A percentile compares a stretch with the other conserved stretches of the same genome.
These are phyloP conservation scores for Diplodus sargus DNA, from an alignment of 2,797 vertebrate genomes.

Conservation along the genomic window DNA sequence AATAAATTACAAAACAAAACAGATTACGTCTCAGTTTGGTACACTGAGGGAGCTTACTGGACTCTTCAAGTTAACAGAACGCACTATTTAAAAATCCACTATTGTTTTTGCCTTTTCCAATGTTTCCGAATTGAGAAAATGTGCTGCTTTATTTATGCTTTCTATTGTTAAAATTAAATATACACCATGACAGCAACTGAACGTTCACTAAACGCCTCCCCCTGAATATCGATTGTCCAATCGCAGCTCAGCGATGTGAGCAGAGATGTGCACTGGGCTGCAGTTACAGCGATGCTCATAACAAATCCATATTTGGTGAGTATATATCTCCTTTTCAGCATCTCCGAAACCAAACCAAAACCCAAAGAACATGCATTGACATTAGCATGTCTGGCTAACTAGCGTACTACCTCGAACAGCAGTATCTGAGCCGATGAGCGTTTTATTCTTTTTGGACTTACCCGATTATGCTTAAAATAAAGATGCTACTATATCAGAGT, in stretches of 20 bases:
- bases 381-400: background rate
- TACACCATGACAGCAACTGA: background rate
- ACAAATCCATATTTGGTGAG: too few relatives aligned
- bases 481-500: too few relatives aligned
- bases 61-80: conserved; percentile 6
- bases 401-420: background rate
- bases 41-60: conserved; percentile 21
- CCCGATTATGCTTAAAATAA: too few relatives aligned
- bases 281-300: background rate
- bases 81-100: background rate
- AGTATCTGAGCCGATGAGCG: background rate
- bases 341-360: background rate
- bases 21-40: conserved; percentile 6
- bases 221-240: background rate
- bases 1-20: conserved; percentile 4
- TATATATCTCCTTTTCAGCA: too few relatives aligned
- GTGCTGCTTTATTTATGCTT: too few relatives aligned
- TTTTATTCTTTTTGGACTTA: background rate
- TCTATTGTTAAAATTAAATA: too few relatives aligned
- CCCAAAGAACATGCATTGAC: background rate
- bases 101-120: too few relatives aligned
- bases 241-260: background rate
- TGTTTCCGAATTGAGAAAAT: too few relatives aligned
- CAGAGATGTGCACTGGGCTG: background rate
- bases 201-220: background rate